phyloP scores from a whole-genome alignment of 2,888 invertebrate genomes.

The Muscina levida region DNA sequence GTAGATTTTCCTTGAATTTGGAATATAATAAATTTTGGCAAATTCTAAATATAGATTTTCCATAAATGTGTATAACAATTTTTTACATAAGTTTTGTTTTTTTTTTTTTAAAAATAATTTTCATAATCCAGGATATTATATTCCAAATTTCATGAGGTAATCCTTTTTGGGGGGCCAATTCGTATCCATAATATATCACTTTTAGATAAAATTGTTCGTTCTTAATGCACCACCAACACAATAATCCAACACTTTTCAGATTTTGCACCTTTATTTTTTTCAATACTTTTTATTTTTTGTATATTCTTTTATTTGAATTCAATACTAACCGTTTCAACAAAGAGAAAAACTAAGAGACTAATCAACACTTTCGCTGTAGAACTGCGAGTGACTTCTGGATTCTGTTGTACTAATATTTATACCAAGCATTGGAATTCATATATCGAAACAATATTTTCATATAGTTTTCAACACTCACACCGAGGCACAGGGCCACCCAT shows the following conservation, averaged over 20 bases:
- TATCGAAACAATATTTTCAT: conserved; percentile 66
- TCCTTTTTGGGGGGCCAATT: conserved; percentile 27
- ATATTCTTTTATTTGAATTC: conserved; percentile 14
- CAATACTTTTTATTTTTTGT: conserved; percentile 36
- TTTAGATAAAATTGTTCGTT: too few relatives aligned
- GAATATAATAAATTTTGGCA: too few relatives aligned
- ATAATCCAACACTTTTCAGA: conserved; percentile 1
- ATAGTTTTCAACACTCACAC: conserved; percentile 68
- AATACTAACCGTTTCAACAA: conserved; percentile 65
- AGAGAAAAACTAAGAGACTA: conserved; percentile 76
- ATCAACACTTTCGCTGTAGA: conserved; percentile 80
- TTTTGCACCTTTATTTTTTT: conserved; percentile 30
- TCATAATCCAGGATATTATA: conserved; percentile 34
- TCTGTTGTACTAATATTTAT: conserved; percentile 79
- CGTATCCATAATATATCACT: conserved; percentile 29
- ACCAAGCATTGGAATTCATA: conserved; percentile 74
- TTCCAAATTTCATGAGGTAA: conserved; percentile 33
- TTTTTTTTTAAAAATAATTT: too few relatives aligned
- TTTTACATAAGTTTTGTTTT: too few relatives aligned
- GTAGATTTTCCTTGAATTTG: background rate
- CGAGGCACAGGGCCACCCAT: conserved; percentile 42
- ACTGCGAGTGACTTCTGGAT: conserved; percentile 80
- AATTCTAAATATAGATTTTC: too few relatives aligned
- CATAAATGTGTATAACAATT: too few relatives aligned
- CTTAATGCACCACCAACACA: conserved; percentile 25